Evolutionary conservation across 2,113 vertebrate species (phyloP), one percentile per base, ranked within the genome.

Genomic region (Callithrix jacchus): DNA sequence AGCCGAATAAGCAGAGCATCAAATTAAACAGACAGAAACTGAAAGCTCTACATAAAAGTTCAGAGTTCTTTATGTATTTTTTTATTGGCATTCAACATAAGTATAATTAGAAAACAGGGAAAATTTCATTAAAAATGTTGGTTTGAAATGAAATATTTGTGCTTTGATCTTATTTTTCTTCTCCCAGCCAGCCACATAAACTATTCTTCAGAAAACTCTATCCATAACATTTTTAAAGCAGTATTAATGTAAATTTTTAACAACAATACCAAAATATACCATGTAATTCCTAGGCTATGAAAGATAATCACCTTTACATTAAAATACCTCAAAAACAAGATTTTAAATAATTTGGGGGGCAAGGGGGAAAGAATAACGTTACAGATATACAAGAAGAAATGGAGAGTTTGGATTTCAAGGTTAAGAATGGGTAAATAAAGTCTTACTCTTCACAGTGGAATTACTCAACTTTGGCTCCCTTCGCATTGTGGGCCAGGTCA

Each of bases 31-130:
- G 90, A 98, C 81, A 97, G 71, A 97, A 97, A 96, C 83, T 71
- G 95, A 97, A 96, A 97, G 94, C 94, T 98, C 97, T 98, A 95
- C 97, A 98, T 85, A 87, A 98, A 96, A 98, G 94, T 74, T 52
- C 89, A 80, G 91, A 96, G 1, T 95, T 96, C 70, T 97, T 97
- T 77, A 97, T 37, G 32, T 96, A 95, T 98, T 98, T 98, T 98
- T 97, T 94, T 95, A 97, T 87, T 97, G 14, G 27, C 83, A 97
- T 95, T 97, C 92, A 96, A 96, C 96, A 85, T 97, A 98, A 98
- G 91, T 94, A 94, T 98, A 97, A 89, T 14, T 82, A 88, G 70
- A 96, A 96, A 98, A 95, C 93, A 71, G 71, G 88, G 66, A 97
- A 96, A 74, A 95, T 27, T 49, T 96, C 85, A 97, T 95, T 98